Evolutionary conservation across 2,113 vertebrate species (phyloP).

Genomic region (Gasterosteus nipponicus): DNA sequence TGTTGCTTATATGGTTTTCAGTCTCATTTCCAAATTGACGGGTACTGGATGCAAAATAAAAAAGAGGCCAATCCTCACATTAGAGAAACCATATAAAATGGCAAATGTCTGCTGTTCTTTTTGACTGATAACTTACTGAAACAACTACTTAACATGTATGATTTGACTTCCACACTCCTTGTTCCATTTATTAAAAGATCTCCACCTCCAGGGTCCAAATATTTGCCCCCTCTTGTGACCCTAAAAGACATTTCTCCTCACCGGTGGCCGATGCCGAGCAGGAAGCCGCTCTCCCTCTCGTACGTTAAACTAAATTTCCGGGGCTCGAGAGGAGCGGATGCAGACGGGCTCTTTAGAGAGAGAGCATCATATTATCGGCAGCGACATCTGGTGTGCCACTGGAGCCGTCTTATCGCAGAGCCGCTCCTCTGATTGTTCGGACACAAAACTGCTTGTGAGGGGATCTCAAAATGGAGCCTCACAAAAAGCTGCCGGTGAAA

Average conservation of each 20-base stretch:
- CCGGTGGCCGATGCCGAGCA: background rate
- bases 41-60: background rate
- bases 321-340: conserved; percentile 12
- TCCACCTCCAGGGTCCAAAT: background rate
- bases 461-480: conserved; percentile 25
- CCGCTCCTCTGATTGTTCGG: conserved; percentile 22
- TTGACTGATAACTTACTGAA: background rate
- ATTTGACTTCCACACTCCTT: background rate
- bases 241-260: background rate
- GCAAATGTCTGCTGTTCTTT: background rate
- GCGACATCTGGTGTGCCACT: conserved; percentile 28
- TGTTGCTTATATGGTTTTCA: too few species aligned
- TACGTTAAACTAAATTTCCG: conserved; percentile 9
- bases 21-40: too few species aligned
- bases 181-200: background rate
- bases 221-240: background rate
- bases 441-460: conserved; percentile 17
- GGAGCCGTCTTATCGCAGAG: conserved; percentile 29
- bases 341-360: conserved; percentile 25
- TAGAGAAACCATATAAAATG: background rate
- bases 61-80: background rate
- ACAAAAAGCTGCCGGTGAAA: background rate
- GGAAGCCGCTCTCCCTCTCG: background rate
- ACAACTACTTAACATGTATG: background rate
- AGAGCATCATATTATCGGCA: conserved; percentile 17